phyloP scores from a whole-genome alignment of 2,113 vertebrate genomes.

The Muntiacus reevesi region DNA sequence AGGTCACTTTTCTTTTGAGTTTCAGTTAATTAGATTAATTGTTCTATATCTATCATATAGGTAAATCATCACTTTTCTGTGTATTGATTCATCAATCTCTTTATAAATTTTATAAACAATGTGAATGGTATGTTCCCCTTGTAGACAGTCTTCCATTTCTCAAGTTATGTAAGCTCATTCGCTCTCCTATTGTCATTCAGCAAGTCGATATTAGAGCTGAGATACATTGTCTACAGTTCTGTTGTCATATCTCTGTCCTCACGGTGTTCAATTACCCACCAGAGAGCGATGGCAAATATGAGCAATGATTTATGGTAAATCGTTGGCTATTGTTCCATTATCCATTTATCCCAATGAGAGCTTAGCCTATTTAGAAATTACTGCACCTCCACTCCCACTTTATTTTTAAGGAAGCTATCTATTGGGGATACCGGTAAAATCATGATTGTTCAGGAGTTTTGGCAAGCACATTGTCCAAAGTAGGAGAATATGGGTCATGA shows the following conservation, averaged over 20 bases:
- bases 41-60: neutral
- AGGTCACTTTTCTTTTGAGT: neutral
- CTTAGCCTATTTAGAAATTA: constrained; percentile 43
- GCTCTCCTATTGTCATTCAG: neutral
- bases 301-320: constrained; percentile 63
- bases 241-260: neutral
- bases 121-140: constrained; percentile 19
- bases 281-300: constrained; percentile 53
- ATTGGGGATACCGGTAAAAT: neutral
- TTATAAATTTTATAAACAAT: neutral
- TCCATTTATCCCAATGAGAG: constrained; percentile 42
- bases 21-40: neutral
- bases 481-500: neutral
- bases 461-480: neutral
- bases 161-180: neutral
- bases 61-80: neutral
- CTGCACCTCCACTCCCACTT: neutral
- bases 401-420: constrained; percentile 10
- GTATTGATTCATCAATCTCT: neutral
- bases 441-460: neutral
- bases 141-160: constrained; percentile 14
- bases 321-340: constrained; percentile 59
- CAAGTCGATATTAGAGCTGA: constrained; percentile 25
- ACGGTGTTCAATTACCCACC: constrained; percentile 37
- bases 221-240: neutral